phyloP scores from a whole-genome alignment of 2,888 invertebrate species.

The Andrena minutula region DNA sequence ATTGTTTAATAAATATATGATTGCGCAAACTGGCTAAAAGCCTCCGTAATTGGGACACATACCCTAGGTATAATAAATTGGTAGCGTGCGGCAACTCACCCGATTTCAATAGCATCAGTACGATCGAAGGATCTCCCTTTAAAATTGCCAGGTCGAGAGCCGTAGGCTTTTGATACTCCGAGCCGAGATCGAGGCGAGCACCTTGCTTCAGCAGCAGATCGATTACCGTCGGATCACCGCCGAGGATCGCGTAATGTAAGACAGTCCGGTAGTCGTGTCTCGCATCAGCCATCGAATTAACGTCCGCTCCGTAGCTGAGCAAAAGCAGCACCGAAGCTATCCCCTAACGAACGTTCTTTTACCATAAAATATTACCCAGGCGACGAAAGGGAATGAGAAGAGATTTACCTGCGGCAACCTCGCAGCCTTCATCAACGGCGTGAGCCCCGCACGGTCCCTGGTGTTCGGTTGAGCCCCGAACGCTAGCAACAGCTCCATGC shows the following conservation, averaged over 20 bases:
- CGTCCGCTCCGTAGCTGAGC: slow-evolving; percentile 93
- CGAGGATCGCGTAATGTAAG: slow-evolving; percentile 94
- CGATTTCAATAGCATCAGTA: slow-evolving; percentile 89
- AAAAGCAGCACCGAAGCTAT: slow-evolving; percentile 91
- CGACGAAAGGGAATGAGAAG: neutral
- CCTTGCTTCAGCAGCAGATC: slow-evolving; percentile 93
- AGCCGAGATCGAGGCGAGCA: slow-evolving; percentile 89
- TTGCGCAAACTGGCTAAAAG: too few species aligned
- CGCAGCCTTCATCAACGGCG: slow-evolving; percentile 96
- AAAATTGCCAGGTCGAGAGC: slow-evolving; percentile 94
- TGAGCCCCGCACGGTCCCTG: slow-evolving; percentile 93
- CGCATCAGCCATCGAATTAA: slow-evolving; percentile 94
- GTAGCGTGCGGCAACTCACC: slow-evolving; percentile 85
- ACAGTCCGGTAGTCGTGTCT: slow-evolving; percentile 95
- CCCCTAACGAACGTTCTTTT: slow-evolving; percentile 86
- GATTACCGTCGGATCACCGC: slow-evolving; percentile 90
- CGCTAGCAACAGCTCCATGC: slow-evolving; percentile 92
- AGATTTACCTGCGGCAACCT: slow-evolving; percentile 89
- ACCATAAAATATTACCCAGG: neutral
- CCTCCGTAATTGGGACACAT: too few species aligned
- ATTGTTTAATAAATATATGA: too few species aligned
- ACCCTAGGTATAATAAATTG: too few species aligned
- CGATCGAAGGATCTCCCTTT: slow-evolving; percentile 91
- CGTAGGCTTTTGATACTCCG: slow-evolving; percentile 90
- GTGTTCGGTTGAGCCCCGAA: slow-evolving; percentile 96